Conservation (phyloP, 2,113 vertebrate genomes). For the Ornithorhynchus anatinus region DNA sequence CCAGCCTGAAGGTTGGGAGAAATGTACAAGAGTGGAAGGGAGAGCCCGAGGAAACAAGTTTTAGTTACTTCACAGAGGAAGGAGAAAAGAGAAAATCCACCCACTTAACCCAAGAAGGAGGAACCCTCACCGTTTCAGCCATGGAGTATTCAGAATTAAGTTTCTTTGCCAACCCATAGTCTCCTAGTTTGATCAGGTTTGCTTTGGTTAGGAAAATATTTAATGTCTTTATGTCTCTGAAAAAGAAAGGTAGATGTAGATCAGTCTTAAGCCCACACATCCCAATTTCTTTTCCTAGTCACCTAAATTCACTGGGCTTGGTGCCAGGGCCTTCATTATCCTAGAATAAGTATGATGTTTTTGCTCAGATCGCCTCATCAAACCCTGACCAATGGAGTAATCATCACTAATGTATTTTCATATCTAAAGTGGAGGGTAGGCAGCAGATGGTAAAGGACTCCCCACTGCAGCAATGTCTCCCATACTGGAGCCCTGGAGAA, state of each 20-base stretch:
- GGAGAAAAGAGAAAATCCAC: not conserved
- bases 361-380: not conserved
- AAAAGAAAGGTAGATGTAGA: constrained; percentile 36
- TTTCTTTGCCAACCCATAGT: constrained; percentile 96
- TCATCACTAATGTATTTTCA: not conserved
- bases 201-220: constrained; percentile 99
- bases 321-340: not conserved
- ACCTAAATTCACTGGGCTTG: not conserved
- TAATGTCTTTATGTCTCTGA: constrained; percentile 97
- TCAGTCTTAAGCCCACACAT: not conserved
- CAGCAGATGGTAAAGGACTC: not conserved
- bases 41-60: not conserved
- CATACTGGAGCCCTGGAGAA: not conserved
- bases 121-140: constrained; percentile 91
- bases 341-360: not conserved
- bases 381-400: not conserved
- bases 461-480: not conserved
- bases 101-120: not conserved
- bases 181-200: constrained; percentile 95
- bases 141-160: constrained; percentile 94
- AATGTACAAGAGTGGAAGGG: not conserved
- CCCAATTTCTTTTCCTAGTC: not conserved
- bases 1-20: not conserved
- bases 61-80: not conserved
- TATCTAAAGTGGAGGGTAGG: not conserved